These are phyloP conservation scores for Lepidotrigona ventralis DNA, from an alignment of 1,140 invertebrate genomes.

Conservation along the genomic window DNA sequence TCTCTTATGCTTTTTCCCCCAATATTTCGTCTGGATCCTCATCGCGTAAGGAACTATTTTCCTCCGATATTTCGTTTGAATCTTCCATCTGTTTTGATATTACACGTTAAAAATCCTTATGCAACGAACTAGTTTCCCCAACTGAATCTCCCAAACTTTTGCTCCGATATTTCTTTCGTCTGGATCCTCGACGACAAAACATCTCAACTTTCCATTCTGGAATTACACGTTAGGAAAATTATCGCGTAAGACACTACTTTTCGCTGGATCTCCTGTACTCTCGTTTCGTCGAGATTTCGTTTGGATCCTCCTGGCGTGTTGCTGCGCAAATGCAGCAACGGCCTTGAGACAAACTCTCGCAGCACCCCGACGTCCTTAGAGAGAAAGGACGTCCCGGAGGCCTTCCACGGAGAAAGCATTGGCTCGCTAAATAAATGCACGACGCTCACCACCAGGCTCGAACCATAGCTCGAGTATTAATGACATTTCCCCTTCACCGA, in stretches of 20 bases:
- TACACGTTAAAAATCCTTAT: too few species aligned
- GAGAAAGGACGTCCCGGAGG: conserved; percentile 63
- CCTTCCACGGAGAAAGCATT: conserved; percentile 65
- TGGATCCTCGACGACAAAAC: too few species aligned
- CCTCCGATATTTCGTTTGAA: too few species aligned
- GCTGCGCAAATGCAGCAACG: conserved; percentile 58
- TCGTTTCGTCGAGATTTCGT: not conserved
- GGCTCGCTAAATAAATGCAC: conserved; percentile 48
- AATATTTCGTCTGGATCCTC: not conserved
- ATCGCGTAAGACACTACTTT: not conserved
- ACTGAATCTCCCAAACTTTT: too few species aligned
- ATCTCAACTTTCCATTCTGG: too few species aligned
- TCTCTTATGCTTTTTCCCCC: not conserved
- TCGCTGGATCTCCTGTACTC: not conserved
- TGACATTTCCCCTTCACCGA: conserved; percentile 61
- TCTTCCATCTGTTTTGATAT: too few species aligned
- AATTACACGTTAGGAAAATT: too few species aligned
- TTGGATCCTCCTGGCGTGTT: conserved; percentile 17
- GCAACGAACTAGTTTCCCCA: too few species aligned
- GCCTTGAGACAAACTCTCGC: conserved; percentile 62
- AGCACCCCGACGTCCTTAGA: conserved; percentile 60
- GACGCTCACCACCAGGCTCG: conserved; percentile 26
- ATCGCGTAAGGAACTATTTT: too few species aligned
- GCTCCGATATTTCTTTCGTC: too few species aligned
- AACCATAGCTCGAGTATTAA: conserved; percentile 40